Base-by-base conservation (phyloP, 2,888 invertebrate genomes). In the Amphiduros pacificus region DNA sequence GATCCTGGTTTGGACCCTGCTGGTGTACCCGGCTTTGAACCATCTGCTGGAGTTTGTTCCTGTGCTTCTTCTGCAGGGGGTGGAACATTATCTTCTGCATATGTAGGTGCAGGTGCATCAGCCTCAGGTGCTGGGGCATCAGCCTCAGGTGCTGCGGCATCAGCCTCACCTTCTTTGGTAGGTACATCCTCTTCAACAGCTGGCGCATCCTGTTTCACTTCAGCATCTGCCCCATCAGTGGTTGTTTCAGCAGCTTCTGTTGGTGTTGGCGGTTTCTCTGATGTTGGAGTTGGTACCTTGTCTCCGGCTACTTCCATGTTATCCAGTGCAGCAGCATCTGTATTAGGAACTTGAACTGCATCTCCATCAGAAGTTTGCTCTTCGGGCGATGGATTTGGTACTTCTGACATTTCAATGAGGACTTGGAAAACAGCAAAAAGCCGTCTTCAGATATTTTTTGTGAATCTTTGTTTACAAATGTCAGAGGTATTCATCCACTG, bases 1-100 rank as follows among this genome's bases (percentile, higher is more conserved):
- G 55, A 55, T 50, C 50, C 57, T 9, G 49, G 49, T 17, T 31
- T 28, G 17, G 32, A 28, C 26, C 24, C 40, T 24, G 40, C 26
- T 24, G 57, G 50, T 9, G 49, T 50, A 4, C 5, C 49, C 29
- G 57, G 49, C 31, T 57, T 49, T 24, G 41, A 24, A 5, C 44
- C 55, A 20, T 20, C 17, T 14, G 55, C 56, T 9, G 9, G 41
- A 28, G 49, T 20, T 49, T 11, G 49, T 49, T 49, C 49, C 22
- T 49, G 49, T 9, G 14, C 49, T 49, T 9, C 49, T 49, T 49
- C n/a, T 20, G 44, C 2, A 29, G 29, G 44, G 11, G 9, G 36
- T 36, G 36, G 17, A 9, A 36, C 36, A 36, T 36, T 36, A 11
- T 9, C 17, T 9, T 11, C 36, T 11, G 9, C 36, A 36, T 36